These are phyloP conservation scores for Machimus rusticus DNA, from an alignment of 2,888 invertebrate genomes.

Conservation along the genomic window DNA sequence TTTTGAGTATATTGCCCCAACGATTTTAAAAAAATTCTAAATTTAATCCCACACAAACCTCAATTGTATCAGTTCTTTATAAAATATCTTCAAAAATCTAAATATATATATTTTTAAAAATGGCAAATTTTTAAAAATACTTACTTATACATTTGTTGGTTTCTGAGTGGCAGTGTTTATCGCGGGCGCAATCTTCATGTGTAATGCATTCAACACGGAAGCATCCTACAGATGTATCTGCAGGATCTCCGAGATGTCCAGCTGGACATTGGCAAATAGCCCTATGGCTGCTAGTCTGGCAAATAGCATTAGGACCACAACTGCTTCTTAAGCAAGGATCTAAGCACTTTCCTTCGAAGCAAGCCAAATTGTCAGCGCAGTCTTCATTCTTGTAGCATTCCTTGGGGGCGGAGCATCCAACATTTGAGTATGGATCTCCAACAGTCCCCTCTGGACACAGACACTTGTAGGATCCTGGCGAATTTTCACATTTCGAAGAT, in stretches of 20 bases:
- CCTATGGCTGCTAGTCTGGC: constrained; percentile 75
- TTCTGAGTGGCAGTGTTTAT: constrained; percentile 78
- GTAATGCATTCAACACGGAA: constrained; percentile 88
- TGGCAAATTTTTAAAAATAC: constrained; percentile 51
- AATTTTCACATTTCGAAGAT: constrained; percentile 80
- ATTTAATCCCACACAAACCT: too few species aligned
- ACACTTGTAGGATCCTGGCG: constrained; percentile 82
- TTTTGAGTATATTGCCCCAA: too few species aligned
- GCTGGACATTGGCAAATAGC: constrained; percentile 80
- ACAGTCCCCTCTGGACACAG: constrained; percentile 80
- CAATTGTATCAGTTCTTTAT: too few species aligned
- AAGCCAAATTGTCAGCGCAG: constrained; percentile 78
- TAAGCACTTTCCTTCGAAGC: constrained; percentile 77
- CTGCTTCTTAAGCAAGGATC: constrained; percentile 78
- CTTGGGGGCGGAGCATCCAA: constrained; percentile 80
- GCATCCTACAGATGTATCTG: constrained; percentile 79
- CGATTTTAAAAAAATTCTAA: too few species aligned
- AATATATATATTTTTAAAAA: too few species aligned
- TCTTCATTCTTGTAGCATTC: constrained; percentile 78
- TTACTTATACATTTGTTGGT: constrained; percentile 81
- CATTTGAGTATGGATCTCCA: constrained; percentile 74
- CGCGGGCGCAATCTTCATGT: constrained; percentile 76
- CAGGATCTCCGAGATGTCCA: constrained; percentile 83
- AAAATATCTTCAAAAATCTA: too few species aligned
- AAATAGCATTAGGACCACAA: constrained; percentile 81